Conservation (phyloP, 2,797 vertebrate genomes). For the Pseudochirops cupreus region DNA sequence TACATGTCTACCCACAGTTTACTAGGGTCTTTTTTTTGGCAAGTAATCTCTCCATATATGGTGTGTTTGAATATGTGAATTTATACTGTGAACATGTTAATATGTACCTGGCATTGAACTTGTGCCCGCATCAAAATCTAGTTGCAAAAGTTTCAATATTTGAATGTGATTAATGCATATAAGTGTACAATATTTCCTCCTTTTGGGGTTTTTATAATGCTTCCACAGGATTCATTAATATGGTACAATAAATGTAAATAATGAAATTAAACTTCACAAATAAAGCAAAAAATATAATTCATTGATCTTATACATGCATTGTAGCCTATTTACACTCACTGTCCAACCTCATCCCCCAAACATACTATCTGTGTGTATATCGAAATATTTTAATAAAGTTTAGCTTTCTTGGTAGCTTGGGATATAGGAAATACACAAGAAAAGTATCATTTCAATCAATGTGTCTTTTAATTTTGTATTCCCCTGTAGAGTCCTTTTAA, state of each 20-base stretch:
- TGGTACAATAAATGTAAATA: conserved; percentile 74
- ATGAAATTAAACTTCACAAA: conserved; percentile 71
- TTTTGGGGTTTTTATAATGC: conserved; percentile 56
- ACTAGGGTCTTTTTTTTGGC: conserved; percentile 41
- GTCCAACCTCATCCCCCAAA: neutral
- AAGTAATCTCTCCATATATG: neutral
- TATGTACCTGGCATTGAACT: conserved; percentile 34
- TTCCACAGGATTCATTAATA: conserved; percentile 74
- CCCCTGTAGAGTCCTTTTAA: conserved; percentile 59
- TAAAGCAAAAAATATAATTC: conserved; percentile 72
- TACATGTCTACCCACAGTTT: conserved; percentile 29
- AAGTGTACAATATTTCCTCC: conserved; percentile 65
- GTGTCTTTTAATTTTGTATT: conserved; percentile 51
- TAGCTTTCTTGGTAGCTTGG: conserved; percentile 55
- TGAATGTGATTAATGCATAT: conserved; percentile 52
- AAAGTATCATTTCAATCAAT: conserved; percentile 35
- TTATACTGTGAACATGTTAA: conserved; percentile 37
- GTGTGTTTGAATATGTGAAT: conserved; percentile 22
- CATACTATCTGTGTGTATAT: conserved; percentile 32
- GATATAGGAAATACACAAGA: conserved; percentile 43
- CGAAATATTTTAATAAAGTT: conserved; percentile 63
- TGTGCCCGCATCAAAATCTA: conserved; percentile 25
- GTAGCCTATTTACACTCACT: conserved; percentile 59
- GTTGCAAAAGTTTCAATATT: conserved; percentile 48
- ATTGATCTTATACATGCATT: conserved; percentile 67